Conservation (phyloP, 2,888 invertebrate species). For the Lapara coniferarum region DNA sequence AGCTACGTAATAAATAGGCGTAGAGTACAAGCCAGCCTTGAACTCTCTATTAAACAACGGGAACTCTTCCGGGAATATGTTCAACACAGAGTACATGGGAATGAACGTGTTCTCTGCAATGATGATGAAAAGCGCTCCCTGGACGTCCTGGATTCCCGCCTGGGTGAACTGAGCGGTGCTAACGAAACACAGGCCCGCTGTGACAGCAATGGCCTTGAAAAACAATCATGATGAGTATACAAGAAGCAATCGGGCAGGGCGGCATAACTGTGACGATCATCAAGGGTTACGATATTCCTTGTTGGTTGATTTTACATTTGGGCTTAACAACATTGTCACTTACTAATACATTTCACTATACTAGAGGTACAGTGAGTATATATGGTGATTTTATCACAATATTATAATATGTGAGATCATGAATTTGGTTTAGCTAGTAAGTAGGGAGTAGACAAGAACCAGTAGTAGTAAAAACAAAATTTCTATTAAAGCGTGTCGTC, state of each 20-base stretch:
- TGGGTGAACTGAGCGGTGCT: constrained; percentile 89
- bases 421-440: no score
- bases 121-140: constrained; percentile 94
- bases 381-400: no score
- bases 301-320: no score
- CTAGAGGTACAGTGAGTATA: no score
- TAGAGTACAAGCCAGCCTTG: constrained; percentile 91
- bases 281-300: no score
- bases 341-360: no score
- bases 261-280: no score
- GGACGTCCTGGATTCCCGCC: constrained; percentile 92
- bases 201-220: constrained; percentile 86
- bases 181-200: constrained; percentile 93
- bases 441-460: no score
- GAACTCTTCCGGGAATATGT: constrained; percentile 91
- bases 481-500: no score
- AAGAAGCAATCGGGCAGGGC: not conserved
- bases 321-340: no score
- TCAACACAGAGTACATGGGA: constrained; percentile 95
- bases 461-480: no score
- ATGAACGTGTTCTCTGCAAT: constrained; percentile 95
- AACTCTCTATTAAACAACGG: constrained; percentile 92
- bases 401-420: no score
- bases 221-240: not conserved
- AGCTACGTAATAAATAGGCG: constrained; percentile 91